Base-by-base conservation (phyloP, 2,888 invertebrate species). In the Callyntrura guangdongensis region DNA sequence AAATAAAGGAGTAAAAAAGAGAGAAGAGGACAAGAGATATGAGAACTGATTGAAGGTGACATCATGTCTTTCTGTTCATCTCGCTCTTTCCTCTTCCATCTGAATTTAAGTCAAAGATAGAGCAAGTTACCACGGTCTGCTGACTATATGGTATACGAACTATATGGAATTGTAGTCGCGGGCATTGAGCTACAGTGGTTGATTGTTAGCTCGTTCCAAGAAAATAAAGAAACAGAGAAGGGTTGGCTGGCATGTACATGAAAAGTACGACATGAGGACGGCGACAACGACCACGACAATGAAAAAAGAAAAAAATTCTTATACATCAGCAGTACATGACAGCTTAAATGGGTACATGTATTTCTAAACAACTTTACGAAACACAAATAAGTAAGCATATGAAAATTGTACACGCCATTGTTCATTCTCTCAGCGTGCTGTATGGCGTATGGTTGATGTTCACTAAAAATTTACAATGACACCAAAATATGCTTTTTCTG, bases 1-100 rank as follows among this genome's bases (percentile, higher is more conserved):
- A 61, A 61, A 83, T 64, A 61, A 83, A 67, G 47, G 47, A 83
- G 83, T 3, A n/a, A n/a, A n/a, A 27, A 56, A 25, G 59, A 82
- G 61, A 64, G 77, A 87, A 45, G 72, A 88, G 88, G 72, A 88
- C 82, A 81, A 22, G 82, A 88, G 88, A 88, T 88, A 88, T 82
- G 88, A 88, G 88, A 88, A 88, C 88, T 88, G 87, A 88, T 88
- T 88, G 88, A 88, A 88, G 88, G 82, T 88, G 88, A 88, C 82
- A 88, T 88, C 82, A 82, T 82, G 82, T 88, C 88, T 88, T 88
- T 82, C 88, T 88, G 88, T 82, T 82, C 88, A 88, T 88, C 88
- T 82, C 88, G 53, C 61, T 88, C 59, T 27, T 69, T 88, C n/a
- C 59, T 72, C 25, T 77, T 67, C 69, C 69, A 69, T 81, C 81